Evolutionary conservation across 2,797 vertebrate genomes (phyloP), one percentile per base, ranked within the genome.

Genomic region (Knipowitschia caucasica): DNA sequence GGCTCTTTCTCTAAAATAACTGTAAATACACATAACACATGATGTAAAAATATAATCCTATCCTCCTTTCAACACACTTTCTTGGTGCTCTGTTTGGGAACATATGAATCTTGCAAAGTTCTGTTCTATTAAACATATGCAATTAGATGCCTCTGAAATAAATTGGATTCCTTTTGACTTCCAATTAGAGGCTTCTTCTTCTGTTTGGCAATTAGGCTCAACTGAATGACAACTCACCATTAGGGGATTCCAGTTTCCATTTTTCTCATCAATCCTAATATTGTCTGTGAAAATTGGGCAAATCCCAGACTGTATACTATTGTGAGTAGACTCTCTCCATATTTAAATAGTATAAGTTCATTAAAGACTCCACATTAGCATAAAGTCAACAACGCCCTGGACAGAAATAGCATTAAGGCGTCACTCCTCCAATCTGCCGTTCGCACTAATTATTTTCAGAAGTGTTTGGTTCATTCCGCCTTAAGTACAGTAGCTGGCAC

Each of bases 381-480:
- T 80, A 62, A 80, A 62, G 51, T 49, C 77, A 81, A 85, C 67
- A 83, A 80, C 79, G 53, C 31, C 35, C 43, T 27, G 8, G 57
- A 53, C 46, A 51, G 29, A 68, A 73, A 66, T 31, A 53, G 67
- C 46, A 68, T 78, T 71, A 67, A 34, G 40, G 53, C 77, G 76
- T 80, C 81, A 53, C 17, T 23, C 40, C 14, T 83, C 77, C 80
- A 83, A 49, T 65, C 64, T 67, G 40, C 54, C 44, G 54, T 56
- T 76, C 57, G 53, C 18, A 53, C 69, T 81, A 82, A 86, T 85
- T 85, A 78, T 67, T 75, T 64, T 68, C 69, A 69, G 59, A 58
- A 63, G 55, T 47, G 59, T 5, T 73, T 64, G 57, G 71, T 64
- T 71, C 74, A 69, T 75, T 67, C 58, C 18, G 10, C 59, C 38